These are phyloP conservation scores for Hirtodrosophila alboralis DNA, from an alignment of 2,888 invertebrate species.

Conservation along the genomic window DNA sequence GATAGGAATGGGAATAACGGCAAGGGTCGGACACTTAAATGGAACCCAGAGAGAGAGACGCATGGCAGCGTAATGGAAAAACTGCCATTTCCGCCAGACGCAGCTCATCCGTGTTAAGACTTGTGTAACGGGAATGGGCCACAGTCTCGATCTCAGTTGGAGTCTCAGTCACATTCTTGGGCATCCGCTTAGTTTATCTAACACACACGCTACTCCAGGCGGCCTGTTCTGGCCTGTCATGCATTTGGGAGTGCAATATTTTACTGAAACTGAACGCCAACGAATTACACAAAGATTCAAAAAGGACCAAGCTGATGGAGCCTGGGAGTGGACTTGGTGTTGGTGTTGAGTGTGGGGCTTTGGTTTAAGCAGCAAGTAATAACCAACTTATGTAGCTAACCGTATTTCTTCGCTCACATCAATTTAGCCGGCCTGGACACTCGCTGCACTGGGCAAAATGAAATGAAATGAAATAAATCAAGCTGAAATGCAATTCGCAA, in stretches of 20 bases:
- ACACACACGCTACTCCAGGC: constrained; percentile 19
- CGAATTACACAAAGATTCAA: not conserved
- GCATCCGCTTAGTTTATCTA: constrained; percentile 19
- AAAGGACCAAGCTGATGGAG: constrained; percentile 21
- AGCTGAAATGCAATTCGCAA: constrained; percentile 78
- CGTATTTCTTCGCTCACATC: constrained; percentile 72
- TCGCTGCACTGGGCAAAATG: constrained; percentile 58
- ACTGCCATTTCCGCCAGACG: constrained; percentile 71
- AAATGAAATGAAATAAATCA: constrained; percentile 77
- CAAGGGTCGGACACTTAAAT: constrained; percentile 32
- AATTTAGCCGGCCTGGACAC: constrained; percentile 50
- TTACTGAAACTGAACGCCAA: constrained; percentile 58
- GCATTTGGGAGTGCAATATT: constrained; percentile 73
- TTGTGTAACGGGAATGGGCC: constrained; percentile 1
- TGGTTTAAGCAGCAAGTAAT: constrained; percentile 76
- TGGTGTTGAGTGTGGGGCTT: constrained; percentile 29
- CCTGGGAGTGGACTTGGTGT: constrained; percentile 5
- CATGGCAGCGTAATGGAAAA: constrained; percentile 69
- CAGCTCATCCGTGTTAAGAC: constrained; percentile 51
- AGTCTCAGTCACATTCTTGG: constrained; percentile 2
- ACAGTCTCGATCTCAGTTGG: constrained; percentile 14
- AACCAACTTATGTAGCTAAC: constrained; percentile 78
- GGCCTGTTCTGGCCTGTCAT: constrained; percentile 36
- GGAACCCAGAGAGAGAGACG: constrained; percentile 14
- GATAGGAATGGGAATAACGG: too few relatives aligned